These are phyloP conservation scores for Discoglossus pictus DNA, from an alignment of 2,797 vertebrate species.

Conservation along the genomic window DNA sequence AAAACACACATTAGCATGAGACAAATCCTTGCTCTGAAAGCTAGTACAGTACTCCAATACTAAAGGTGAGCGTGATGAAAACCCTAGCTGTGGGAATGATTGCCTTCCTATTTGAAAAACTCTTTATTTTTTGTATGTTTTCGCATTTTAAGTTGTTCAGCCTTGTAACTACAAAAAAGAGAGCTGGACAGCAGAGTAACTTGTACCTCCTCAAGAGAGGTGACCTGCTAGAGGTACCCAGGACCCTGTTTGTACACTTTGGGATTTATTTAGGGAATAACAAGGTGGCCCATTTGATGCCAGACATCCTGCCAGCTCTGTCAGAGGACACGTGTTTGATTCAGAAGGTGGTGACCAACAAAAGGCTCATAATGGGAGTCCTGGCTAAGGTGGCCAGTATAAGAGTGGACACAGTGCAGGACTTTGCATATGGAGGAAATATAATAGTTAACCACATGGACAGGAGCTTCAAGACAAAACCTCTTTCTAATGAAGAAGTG, in stretches of 20 bases:
- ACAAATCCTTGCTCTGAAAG: conserved; percentile 18
- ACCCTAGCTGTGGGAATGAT: conserved; percentile 70
- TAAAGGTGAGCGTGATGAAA: conserved; percentile 58
- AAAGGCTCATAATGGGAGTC: conserved; percentile 87
- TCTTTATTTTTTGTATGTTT: conserved; percentile 78
- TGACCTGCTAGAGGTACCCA: conserved; percentile 88
- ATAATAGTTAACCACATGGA: conserved; percentile 92
- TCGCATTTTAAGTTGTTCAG: conserved; percentile 71
- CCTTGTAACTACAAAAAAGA: conserved; percentile 48
- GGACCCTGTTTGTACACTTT: conserved; percentile 90
- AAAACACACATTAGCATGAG: conserved; percentile 45
- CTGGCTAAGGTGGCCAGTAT: conserved; percentile 83
- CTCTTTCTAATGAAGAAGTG: conserved; percentile 82
- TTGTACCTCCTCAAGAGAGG: conserved; percentile 78
- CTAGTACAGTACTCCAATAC: not conserved
- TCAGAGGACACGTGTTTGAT: conserved; percentile 71
- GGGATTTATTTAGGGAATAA: conserved; percentile 93
- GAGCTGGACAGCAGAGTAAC: conserved; percentile 63
- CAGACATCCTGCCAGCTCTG: conserved; percentile 87
- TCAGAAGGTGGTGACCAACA: conserved; percentile 86
- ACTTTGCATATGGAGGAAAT: conserved; percentile 89
- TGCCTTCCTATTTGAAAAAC: conserved; percentile 75
- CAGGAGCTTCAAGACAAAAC: conserved; percentile 72
- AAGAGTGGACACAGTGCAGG: conserved; percentile 87
- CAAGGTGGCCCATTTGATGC: conserved; percentile 94